A percentile compares a stretch with the other conserved stretches of the same genome.
These are phyloP conservation scores for Dinoponera quadriceps DNA, from an alignment of 1,140 invertebrate species.

Conservation along the genomic window DNA sequence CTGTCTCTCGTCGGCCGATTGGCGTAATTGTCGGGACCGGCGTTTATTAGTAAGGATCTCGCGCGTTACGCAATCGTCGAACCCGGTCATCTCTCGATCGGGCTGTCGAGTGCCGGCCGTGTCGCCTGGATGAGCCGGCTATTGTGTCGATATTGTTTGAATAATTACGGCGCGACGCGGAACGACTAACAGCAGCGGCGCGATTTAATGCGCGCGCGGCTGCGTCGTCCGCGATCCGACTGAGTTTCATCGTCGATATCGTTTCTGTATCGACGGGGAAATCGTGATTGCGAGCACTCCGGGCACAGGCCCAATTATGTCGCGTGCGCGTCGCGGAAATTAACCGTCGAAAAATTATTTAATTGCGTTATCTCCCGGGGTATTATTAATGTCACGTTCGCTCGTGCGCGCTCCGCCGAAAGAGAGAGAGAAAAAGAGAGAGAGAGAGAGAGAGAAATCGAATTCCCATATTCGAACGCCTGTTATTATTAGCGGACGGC, in stretches of 20 bases:
- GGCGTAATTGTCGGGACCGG: not conserved
- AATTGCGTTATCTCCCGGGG: conserved; percentile 32
- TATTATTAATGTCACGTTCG: conserved; percentile 28
- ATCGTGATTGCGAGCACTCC: conserved; percentile 30
- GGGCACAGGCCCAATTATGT: conserved; percentile 25
- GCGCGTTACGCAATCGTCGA: not conserved
- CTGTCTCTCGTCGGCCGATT: not conserved
- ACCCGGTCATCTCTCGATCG: conserved; percentile 14
- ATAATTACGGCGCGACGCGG: conserved; percentile 42
- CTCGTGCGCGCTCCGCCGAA: not conserved
- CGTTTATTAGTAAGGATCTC: not conserved
- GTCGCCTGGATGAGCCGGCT: not conserved
- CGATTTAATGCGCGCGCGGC: conserved; percentile 35
- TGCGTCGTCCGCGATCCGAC: conserved; percentile 4
- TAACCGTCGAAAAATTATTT: conserved; percentile 57
- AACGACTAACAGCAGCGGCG: not conserved
- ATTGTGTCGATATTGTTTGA: conserved; percentile 48
- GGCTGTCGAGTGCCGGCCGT: not conserved
- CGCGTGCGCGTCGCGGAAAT: conserved; percentile 7
- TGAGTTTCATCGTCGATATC: conserved; percentile 46
- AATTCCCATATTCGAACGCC: not conserved
- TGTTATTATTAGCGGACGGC: conserved; percentile 10
- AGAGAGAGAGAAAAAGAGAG: not conserved
- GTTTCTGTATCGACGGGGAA: not conserved
- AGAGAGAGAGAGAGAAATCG: not conserved